These are phyloP conservation scores for Sebastes glaucus DNA, from an alignment of 2,797 vertebrate species.

Conservation along the genomic window DNA sequence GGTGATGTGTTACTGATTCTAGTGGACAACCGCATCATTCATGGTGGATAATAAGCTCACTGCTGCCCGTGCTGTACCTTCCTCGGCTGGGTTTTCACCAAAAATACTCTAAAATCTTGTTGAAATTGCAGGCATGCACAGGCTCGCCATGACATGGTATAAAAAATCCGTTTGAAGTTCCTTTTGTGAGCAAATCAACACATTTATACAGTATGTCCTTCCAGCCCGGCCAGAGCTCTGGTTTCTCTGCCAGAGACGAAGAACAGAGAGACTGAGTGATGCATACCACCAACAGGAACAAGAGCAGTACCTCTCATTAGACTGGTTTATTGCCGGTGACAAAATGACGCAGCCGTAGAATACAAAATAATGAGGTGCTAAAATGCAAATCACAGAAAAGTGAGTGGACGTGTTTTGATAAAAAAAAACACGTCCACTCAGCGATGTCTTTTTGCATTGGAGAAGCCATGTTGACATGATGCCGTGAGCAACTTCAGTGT, in stretches of 20 bases:
- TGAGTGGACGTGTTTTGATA: too few species aligned
- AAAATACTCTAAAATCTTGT: background rate
- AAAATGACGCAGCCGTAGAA: background rate
- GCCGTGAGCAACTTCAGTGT: background rate
- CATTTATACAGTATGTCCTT: conserved; percentile 39
- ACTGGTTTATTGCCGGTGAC: conserved; percentile 1
- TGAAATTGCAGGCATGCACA: conserved; percentile 53
- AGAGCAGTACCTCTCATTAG: background rate
- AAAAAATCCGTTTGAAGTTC: conserved; percentile 15
- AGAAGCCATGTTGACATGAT: background rate
- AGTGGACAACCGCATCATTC: background rate
- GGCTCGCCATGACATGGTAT: conserved; percentile 14
- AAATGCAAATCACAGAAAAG: background rate
- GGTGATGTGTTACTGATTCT: background rate
- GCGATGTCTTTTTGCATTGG: background rate
- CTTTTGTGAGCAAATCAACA: conserved; percentile 48
- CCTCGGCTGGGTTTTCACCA: background rate
- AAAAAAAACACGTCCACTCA: background rate
- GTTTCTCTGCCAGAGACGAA: conserved; percentile 24
- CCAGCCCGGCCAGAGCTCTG: conserved; percentile 6
- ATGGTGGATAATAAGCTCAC: background rate
- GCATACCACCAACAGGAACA: conserved; percentile 13
- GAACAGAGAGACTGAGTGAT: conserved; percentile 18
- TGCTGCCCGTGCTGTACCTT: background rate
- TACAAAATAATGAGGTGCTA: background rate